Percentiles rank a stretch among this genome's conserved stretches.
Evolutionary conservation across 2,113 vertebrate species (phyloP).

Genomic region (Coreoperca whiteheadi): DNA sequence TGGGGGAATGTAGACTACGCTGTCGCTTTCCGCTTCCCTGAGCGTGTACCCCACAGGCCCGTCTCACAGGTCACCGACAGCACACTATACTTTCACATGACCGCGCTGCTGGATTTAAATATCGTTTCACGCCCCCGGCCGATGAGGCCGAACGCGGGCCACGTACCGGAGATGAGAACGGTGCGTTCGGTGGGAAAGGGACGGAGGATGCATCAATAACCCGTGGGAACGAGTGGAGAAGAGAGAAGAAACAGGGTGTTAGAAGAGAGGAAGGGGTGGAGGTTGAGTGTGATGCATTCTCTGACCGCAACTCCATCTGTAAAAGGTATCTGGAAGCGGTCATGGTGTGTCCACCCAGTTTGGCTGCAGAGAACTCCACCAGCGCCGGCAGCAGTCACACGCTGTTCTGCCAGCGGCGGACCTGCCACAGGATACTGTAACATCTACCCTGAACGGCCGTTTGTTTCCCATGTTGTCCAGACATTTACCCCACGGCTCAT

Average conservation of each 20-base stretch:
- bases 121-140: conserved; percentile 17
- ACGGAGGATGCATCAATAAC: conserved; percentile 23
- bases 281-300: conserved; percentile 19
- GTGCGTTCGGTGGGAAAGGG: not conserved
- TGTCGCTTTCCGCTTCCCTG: not conserved
- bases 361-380: not conserved
- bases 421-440: not conserved
- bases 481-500: conserved; percentile 48
- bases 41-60: not conserved
- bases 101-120: conserved; percentile 19
- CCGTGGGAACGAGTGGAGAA: not conserved
- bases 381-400: not conserved
- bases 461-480: conserved; percentile 61
- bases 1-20: not conserved
- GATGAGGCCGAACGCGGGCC: conserved; percentile 7
- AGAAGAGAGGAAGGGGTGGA: not conserved
- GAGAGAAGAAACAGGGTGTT: not conserved
- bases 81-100: not conserved
- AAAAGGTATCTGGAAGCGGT: conserved; percentile 55
- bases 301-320: conserved; percentile 51
- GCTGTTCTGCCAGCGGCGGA: not conserved
- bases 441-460: not conserved
- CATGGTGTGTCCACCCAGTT: not conserved
- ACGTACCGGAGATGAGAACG: not conserved
- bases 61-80: not conserved